Percentiles rank a stretch among this genome's conserved stretches.
Evolutionary conservation across 1,140 invertebrate genomes (phyloP).

Genomic region (Mycetomoellerius zeteki): DNA sequence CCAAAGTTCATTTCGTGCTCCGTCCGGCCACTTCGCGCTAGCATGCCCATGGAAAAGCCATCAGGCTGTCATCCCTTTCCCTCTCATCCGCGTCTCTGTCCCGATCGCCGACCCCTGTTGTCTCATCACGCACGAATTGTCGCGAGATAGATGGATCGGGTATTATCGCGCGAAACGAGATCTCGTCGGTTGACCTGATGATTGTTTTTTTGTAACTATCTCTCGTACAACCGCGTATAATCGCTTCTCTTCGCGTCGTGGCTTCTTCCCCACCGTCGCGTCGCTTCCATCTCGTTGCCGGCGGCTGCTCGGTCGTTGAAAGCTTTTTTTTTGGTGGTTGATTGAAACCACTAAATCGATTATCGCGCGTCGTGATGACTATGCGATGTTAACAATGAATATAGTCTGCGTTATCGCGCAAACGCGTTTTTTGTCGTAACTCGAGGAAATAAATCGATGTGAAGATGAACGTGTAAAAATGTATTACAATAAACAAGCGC

Average conservation of each 20-base stretch:
- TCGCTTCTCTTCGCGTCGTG: constrained; percentile 12
- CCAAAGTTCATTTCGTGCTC: constrained; percentile 50
- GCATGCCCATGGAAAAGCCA: constrained; percentile 35
- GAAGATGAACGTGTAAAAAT: neutral
- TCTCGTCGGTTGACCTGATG: constrained; percentile 11
- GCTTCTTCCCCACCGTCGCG: neutral
- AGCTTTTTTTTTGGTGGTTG: constrained; percentile 5
- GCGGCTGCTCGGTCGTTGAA: neutral
- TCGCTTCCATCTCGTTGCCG: neutral
- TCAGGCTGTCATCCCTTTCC: neutral
- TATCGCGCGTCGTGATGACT: constrained; percentile 12
- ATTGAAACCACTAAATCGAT: constrained; percentile 41
- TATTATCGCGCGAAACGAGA: constrained; percentile 24
- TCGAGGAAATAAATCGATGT: neutral
- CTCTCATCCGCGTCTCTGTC: neutral
- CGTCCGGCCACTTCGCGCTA: constrained; percentile 32
- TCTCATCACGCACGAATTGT: constrained; percentile 42
- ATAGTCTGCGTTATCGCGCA: neutral
- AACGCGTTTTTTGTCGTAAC: neutral
- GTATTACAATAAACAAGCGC: neutral
- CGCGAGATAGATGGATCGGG: constrained; percentile 32
- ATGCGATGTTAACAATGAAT: constrained; percentile 24
- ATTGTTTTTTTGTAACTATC: constrained; percentile 54
- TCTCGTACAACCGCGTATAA: constrained; percentile 32
- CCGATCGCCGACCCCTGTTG: neutral